Evolutionary conservation across 2,797 vertebrate species (phyloP).

Genomic region (Hybognathus amarus): DNA sequence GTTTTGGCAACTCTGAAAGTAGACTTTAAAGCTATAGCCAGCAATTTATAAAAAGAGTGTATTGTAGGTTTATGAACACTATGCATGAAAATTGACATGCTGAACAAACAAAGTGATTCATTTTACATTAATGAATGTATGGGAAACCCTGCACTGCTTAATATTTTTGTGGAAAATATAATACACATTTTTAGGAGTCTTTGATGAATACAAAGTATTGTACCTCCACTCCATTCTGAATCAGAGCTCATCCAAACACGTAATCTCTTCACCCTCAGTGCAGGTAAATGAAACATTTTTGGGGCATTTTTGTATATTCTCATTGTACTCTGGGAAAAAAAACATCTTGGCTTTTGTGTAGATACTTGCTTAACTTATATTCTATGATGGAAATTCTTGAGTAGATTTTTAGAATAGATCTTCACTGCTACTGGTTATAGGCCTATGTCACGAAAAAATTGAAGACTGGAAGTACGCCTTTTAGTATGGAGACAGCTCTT

Average conservation of each 20-base stretch:
- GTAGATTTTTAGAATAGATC: neutral
- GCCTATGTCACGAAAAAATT: too few relatives aligned
- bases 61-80: neutral
- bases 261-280: neutral
- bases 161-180: too few relatives aligned
- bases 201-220: neutral
- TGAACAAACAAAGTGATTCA: neutral
- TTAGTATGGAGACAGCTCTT: too few relatives aligned
- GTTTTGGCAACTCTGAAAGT: neutral
- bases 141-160: too few relatives aligned
- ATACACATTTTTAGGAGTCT: too few relatives aligned
- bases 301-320: neutral
- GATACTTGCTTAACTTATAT: neutral
- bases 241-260: neutral
- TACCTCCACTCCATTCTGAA: constrained; percentile 48
- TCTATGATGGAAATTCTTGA: neutral
- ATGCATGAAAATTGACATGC: constrained; percentile 1
- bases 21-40: constrained; percentile 6
- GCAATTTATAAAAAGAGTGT: neutral
- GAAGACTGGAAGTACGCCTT: too few relatives aligned
- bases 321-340: neutral
- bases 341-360: neutral
- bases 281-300: neutral
- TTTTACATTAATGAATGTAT: too few relatives aligned
- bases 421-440: too few relatives aligned